These are phyloP conservation scores for Cherax quadricarinatus DNA, from an alignment of 1,140 invertebrate genomes.

Conservation along the genomic window DNA sequence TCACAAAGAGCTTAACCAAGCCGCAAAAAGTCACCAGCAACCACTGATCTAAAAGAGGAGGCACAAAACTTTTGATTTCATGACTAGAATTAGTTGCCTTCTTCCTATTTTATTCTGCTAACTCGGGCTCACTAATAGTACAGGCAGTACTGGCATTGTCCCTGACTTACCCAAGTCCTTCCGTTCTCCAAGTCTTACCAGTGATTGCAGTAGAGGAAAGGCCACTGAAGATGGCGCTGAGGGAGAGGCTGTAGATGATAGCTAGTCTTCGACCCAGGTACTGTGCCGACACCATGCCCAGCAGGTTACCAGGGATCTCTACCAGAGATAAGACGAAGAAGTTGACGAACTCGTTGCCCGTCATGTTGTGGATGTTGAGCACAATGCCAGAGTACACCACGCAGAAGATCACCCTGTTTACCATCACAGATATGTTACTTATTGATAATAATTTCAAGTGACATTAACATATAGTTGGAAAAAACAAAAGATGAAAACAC, in stretches of 20 bases:
- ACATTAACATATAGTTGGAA: too few relatives aligned
- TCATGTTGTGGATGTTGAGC: constrained; percentile 81
- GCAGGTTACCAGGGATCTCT: constrained; percentile 80
- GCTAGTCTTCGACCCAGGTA: constrained; percentile 79
- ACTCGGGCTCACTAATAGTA: too few relatives aligned
- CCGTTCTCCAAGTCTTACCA: not conserved
- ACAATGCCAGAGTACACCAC: constrained; percentile 81
- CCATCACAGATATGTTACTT: too few relatives aligned
- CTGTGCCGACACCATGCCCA: constrained; percentile 77
- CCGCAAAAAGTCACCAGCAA: constrained; percentile 51
- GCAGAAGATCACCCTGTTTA: constrained; percentile 81
- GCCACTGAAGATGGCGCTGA: constrained; percentile 76
- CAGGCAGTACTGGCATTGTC: too few relatives aligned
- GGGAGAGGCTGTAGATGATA: constrained; percentile 74
- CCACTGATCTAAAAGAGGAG: constrained; percentile 29
- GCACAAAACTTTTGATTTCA: too few relatives aligned
- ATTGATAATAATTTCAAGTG: too few relatives aligned
- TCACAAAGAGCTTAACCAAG: constrained; percentile 56
- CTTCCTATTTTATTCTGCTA: too few relatives aligned
- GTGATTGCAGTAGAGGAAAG: constrained; percentile 44
- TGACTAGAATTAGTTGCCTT: too few relatives aligned
- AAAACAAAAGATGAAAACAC: too few relatives aligned
- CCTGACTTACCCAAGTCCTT: too few relatives aligned
- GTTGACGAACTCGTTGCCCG: constrained; percentile 84
- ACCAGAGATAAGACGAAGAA: constrained; percentile 82